A percentile compares a stretch with the other conserved stretches of the same genome.
Evolutionary conservation across 1,140 invertebrate species (phyloP).

Genomic region (Dinothrombium tinctorium): DNA sequence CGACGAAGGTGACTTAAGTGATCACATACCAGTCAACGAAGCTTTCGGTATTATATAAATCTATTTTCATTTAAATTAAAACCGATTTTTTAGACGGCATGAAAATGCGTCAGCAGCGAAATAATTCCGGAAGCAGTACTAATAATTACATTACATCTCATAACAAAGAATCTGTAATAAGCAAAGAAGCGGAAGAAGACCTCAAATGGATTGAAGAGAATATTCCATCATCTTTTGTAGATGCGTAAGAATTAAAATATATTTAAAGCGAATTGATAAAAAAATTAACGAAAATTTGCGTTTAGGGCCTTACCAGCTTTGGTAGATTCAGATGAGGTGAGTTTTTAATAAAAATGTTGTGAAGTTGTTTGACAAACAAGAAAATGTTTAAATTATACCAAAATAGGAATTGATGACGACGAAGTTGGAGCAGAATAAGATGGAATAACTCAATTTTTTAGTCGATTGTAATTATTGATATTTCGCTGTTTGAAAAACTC

Average conservation of each 20-base stretch:
- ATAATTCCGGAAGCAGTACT: conserved; percentile 9
- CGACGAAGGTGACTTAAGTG: conserved; percentile 30
- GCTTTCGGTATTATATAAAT: conserved; percentile 33
- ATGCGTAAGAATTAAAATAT: conserved; percentile 27
- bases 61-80: neutral
- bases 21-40: conserved; percentile 26
- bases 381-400: conserved; percentile 2
- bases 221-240: conserved; percentile 46
- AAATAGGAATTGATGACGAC: conserved; percentile 49
- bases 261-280: neutral
- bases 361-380: neutral
- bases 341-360: conserved; percentile 6
- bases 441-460: too few relatives aligned
- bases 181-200: conserved; percentile 38
- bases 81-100: conserved; percentile 27
- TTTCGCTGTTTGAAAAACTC: too few relatives aligned
- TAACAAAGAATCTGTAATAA: conserved; percentile 13
- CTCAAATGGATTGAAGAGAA: conserved; percentile 77
- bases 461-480: too few relatives aligned
- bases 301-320: conserved; percentile 39
- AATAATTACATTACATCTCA: conserved; percentile 6
- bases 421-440: conserved; percentile 71
- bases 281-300: conserved; percentile 13
- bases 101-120: conserved; percentile 33
- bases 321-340: conserved; percentile 56